Conservation (phyloP, 1,140 invertebrate genomes). For the Elymnias hypermnestra region DNA sequence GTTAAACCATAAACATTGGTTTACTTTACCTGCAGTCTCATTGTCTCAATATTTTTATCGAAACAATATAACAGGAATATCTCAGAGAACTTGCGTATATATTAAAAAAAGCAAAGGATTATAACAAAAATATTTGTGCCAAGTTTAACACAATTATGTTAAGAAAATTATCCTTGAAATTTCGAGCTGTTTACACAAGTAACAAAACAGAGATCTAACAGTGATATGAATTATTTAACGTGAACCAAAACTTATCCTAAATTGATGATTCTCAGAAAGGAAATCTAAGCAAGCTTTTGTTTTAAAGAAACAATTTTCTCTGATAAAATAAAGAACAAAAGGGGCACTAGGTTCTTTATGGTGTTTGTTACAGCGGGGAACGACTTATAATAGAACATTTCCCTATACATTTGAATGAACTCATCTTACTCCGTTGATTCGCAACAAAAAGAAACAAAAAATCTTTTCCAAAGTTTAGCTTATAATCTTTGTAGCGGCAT, state of each 20-base stretch:
- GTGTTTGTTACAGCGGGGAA: slow-evolving; percentile 19
- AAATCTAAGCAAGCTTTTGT: neutral
- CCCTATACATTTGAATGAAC: slow-evolving; percentile 26
- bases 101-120: no score
- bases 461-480: slow-evolving; percentile 13
- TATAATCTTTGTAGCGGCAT: no score
- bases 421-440: slow-evolving; percentile 10
- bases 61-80: no score
- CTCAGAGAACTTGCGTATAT: no score
- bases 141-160: no score
- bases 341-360: slow-evolving; percentile 20
- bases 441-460: slow-evolving; percentile 7
- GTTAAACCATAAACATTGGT: no score
- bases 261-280: neutral
- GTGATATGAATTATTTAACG: neutral
- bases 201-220: neutral
- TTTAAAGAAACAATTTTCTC: slow-evolving; percentile 14
- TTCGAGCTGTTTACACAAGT: no score
- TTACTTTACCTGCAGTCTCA: no score
- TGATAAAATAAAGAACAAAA: slow-evolving; percentile 18
- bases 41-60: no score
- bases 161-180: no score
- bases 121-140: no score
- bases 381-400: slow-evolving; percentile 24
- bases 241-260: no score